Conservation (phyloP, 1,140 invertebrate species). For the Drosophila kikkawai region DNA sequence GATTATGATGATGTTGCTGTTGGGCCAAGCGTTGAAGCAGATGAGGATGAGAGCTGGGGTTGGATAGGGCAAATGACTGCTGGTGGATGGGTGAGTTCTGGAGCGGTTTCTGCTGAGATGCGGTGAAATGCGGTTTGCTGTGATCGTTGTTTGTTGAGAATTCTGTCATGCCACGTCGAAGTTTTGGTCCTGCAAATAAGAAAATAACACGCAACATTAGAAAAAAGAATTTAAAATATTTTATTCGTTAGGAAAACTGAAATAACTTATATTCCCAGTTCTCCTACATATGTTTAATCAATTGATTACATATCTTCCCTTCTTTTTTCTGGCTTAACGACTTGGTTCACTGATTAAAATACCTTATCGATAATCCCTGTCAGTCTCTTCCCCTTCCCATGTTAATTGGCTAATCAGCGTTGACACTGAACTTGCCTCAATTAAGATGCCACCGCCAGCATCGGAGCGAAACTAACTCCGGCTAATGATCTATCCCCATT, state of each 20-base stretch:
- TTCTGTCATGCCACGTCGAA: conserved; percentile 85
- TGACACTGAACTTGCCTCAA: conserved; percentile 64
- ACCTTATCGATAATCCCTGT: conserved; percentile 21
- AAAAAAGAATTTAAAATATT: background rate
- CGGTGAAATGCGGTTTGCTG: conserved; percentile 75
- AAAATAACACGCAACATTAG: background rate
- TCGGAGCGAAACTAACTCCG: conserved; percentile 30
- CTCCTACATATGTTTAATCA: background rate
- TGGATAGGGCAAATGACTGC: conserved; percentile 32
- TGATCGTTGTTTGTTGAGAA: conserved; percentile 82
- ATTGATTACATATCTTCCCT: background rate
- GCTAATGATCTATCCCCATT: conserved; percentile 44
- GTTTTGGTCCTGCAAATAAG: conserved; percentile 74
- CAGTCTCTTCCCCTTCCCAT: background rate
- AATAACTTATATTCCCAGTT: background rate
- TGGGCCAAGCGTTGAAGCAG: conserved; percentile 61
- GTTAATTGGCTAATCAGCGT: conserved; percentile 44
- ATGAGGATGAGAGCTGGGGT: conserved; percentile 48
- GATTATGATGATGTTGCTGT: conserved; percentile 54
- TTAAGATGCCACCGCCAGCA: conserved; percentile 34
- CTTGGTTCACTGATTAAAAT: background rate
- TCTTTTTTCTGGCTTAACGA: background rate
- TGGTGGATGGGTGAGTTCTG: conserved; percentile 75
- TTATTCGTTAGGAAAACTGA: background rate
- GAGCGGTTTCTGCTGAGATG: conserved; percentile 70